phyloP scores from a whole-genome alignment of 2,113 vertebrate genomes.

The Heliornis fulica region DNA sequence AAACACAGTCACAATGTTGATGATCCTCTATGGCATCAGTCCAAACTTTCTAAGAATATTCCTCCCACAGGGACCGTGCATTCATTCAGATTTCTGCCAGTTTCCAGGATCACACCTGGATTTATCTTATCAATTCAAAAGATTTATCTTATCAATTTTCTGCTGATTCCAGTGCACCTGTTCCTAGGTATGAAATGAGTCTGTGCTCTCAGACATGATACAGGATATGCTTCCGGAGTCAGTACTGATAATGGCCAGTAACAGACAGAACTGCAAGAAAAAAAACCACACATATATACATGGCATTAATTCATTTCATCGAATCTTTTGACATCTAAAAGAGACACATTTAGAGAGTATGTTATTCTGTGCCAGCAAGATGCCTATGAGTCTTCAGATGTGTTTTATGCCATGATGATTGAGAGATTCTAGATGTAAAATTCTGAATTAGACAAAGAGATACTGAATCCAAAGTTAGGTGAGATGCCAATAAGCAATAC shows the following conservation, averaged over 20 bases:
- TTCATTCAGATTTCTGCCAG: constrained; percentile 1
- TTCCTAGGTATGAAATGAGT: background rate
- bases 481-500: background rate
- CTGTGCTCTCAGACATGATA: background rate
- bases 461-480: background rate
- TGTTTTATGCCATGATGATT: background rate
- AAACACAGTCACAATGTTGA: background rate
- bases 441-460: background rate
- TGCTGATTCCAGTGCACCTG: background rate
- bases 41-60: background rate
- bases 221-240: background rate
- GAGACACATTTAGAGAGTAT: background rate
- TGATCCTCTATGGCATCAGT: background rate
- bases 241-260: background rate
- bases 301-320: background rate
- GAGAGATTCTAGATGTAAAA: background rate
- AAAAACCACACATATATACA: background rate
- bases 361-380: background rate
- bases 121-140: too few relatives aligned
- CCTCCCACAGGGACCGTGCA: background rate
- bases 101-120: background rate
- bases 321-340: background rate
- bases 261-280: background rate
- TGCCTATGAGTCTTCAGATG: background rate
- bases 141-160: background rate